These are phyloP conservation scores for Drosophila nigrodunni DNA, from an alignment of 1,140 invertebrate species.

Conservation along the genomic window DNA sequence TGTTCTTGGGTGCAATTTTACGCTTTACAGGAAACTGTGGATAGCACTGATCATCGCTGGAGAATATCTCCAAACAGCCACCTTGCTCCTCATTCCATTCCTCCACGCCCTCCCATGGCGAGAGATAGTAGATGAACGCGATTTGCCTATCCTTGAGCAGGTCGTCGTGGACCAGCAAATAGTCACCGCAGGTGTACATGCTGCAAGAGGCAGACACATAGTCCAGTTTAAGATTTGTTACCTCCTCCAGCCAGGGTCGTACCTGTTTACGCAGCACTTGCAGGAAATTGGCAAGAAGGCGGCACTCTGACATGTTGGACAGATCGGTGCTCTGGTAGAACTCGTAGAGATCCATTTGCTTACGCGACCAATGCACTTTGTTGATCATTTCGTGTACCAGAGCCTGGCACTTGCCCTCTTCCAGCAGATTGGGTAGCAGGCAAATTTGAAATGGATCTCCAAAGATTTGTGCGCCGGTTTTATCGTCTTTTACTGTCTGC, in stretches of 20 bases:
- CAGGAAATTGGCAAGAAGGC: slow-evolving; percentile 76
- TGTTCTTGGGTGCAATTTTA: slow-evolving; percentile 88
- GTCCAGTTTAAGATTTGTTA: slow-evolving; percentile 87
- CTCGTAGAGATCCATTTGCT: slow-evolving; percentile 90
- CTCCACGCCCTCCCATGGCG: slow-evolving; percentile 85
- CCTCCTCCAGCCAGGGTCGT: slow-evolving; percentile 85
- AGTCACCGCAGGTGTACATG: slow-evolving; percentile 89
- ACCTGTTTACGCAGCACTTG: slow-evolving; percentile 72
- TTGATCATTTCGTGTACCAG: slow-evolving; percentile 80
- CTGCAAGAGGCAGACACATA: slow-evolving; percentile 90
- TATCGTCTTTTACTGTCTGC: slow-evolving; percentile 38
- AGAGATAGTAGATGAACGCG: slow-evolving; percentile 90
- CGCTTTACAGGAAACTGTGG: slow-evolving; percentile 86
- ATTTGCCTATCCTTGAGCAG: slow-evolving; percentile 89
- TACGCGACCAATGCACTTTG: slow-evolving; percentile 87
- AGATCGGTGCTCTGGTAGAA: slow-evolving; percentile 90
- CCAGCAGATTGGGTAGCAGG: slow-evolving; percentile 62
- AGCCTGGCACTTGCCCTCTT: slow-evolving; percentile 35
- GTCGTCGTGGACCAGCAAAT: slow-evolving; percentile 90
- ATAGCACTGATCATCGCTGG: slow-evolving; percentile 86
- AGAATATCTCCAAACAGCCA: slow-evolving; percentile 88
- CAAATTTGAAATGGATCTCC: slow-evolving; percentile 76
- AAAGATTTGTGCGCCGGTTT: slow-evolving; percentile 63
- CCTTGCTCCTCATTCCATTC: slow-evolving; percentile 88
- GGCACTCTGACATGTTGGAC: slow-evolving; percentile 85